phyloP scores from a whole-genome alignment of 2,888 invertebrate genomes.

The Drosophila vallismaia region DNA sequence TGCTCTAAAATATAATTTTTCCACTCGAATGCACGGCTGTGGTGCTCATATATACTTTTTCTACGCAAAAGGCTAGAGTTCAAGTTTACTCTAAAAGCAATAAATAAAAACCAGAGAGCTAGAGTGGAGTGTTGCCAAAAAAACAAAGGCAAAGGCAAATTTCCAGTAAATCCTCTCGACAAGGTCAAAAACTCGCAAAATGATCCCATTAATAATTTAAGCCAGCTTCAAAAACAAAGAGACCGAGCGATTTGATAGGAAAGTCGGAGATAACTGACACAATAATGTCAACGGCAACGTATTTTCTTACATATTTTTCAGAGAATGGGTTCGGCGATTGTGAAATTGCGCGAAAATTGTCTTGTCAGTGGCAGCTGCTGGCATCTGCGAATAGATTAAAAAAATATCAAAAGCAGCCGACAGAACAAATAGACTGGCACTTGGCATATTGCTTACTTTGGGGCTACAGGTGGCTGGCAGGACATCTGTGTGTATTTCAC shows the following conservation, averaged over 20 bases:
- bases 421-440: conserved; percentile 23
- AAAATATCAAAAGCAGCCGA: conserved; percentile 54
- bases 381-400: conserved; percentile 59
- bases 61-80: conserved; percentile 21
- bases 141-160: background rate
- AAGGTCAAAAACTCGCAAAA: conserved; percentile 43
- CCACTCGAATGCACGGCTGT: conserved; percentile 13
- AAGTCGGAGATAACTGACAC: conserved; percentile 44
- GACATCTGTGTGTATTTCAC: background rate
- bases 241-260: conserved; percentile 18
- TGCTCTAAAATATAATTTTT: conserved; percentile 18
- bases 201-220: conserved; percentile 24
- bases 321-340: conserved; percentile 23
- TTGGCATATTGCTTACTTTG: conserved; percentile 35
- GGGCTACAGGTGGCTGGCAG: conserved; percentile 60
- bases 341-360: conserved; percentile 64
- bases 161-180: conserved; percentile 1
- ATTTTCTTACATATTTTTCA: conserved; percentile 15
- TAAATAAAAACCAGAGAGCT: conserved; percentile 10
- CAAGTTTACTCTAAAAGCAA: background rate
- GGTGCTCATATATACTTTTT: conserved; percentile 2
- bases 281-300: conserved; percentile 55
- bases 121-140: conserved; percentile 7
- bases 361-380: conserved; percentile 65
- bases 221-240: conserved; percentile 12